phyloP scores from a whole-genome alignment of 2,888 invertebrate species.

The Actias luna region DNA sequence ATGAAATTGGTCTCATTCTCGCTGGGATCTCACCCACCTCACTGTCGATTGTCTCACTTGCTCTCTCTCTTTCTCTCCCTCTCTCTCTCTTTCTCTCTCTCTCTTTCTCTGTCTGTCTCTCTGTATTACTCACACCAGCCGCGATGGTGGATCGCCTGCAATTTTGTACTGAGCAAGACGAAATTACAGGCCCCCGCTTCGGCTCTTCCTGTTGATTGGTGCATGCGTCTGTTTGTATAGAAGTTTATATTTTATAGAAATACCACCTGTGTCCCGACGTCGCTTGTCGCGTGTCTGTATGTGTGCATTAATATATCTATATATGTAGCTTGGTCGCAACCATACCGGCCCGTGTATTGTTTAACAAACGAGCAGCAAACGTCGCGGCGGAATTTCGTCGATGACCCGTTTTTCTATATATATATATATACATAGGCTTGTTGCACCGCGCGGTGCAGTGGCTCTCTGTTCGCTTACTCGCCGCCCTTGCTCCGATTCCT shows the following conservation, averaged over 20 bases:
- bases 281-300: conserved; percentile 26
- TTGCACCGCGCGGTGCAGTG: conserved; percentile 13
- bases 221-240: conserved; percentile 73
- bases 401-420: neutral
- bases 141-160: conserved; percentile 43
- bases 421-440: no score
- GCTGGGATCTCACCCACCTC: conserved; percentile 54
- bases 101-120: conserved; percentile 35
- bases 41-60: conserved; percentile 48
- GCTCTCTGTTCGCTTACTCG: neutral
- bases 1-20: conserved; percentile 34
- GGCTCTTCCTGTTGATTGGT: conserved; percentile 50
- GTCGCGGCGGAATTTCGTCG: neutral
- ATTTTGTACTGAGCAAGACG: conserved; percentile 39
- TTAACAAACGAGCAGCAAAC: conserved; percentile 63
- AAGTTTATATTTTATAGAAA: conserved; percentile 53
- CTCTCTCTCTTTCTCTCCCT: conserved; percentile 33
- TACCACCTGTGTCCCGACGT: conserved; percentile 63
- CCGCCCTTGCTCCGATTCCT: neutral
- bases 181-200: conserved; percentile 42
- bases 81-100: conserved; percentile 36
- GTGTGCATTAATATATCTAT: conserved; percentile 22
- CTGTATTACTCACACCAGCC: conserved; percentile 18
- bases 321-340: neutral
- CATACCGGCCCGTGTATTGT: conserved; percentile 20